Conservation (phyloP, 1,140 invertebrate species). For the Drosophila parvula region DNA sequence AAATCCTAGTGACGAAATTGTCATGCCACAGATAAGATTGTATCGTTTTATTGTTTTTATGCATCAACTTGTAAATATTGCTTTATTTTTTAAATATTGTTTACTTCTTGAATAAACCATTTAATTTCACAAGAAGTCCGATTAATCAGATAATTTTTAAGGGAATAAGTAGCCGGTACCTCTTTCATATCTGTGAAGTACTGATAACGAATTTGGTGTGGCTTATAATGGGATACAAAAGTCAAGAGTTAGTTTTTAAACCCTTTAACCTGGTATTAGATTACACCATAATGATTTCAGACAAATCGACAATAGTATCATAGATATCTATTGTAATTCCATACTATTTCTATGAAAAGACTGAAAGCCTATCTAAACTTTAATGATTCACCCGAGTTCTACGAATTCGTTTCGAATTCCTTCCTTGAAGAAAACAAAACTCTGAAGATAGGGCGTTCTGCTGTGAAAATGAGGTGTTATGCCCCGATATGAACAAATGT, state of each 20-base stretch:
- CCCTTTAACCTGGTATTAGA: neutral
- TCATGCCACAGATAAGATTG: neutral
- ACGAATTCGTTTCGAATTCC: neutral
- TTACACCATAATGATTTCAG: neutral
- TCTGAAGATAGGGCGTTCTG: slow-evolving; percentile 8
- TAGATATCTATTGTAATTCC: neutral
- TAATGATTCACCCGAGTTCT: neutral
- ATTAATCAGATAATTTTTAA: neutral
- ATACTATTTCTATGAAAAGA: neutral
- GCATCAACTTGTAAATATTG: neutral
- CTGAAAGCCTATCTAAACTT: neutral
- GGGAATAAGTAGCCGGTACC: neutral
- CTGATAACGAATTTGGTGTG: neutral
- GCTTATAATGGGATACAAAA: neutral
- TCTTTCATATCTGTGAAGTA: slow-evolving; percentile 1
- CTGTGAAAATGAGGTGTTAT: slow-evolving; percentile 20
- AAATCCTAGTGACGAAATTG: neutral
- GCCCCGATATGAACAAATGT: slow-evolving; percentile 18
- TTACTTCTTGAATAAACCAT: neutral
- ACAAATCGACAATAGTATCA: too few relatives aligned
- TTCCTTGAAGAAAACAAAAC: neutral
- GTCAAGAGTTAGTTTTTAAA: neutral
- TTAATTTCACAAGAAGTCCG: neutral
- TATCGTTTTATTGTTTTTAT: neutral
- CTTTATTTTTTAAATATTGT: too few relatives aligned